phyloP scores from a whole-genome alignment of 2,113 vertebrate species.

The Menidia beryllina region DNA sequence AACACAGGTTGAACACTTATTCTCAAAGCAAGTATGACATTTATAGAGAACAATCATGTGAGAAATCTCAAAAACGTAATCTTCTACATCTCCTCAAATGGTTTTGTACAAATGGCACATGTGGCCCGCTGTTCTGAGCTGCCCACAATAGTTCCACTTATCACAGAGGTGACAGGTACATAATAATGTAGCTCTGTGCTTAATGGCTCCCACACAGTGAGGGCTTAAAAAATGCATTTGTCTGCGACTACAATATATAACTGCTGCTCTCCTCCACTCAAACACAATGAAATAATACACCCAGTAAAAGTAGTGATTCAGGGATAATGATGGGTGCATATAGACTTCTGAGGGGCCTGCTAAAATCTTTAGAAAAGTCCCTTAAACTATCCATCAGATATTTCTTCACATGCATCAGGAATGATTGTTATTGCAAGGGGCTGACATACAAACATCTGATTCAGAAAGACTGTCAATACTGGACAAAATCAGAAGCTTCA shows the following conservation, averaged over 20 bases:
- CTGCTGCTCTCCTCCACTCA: constrained; percentile 47
- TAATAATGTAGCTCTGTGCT: constrained; percentile 66
- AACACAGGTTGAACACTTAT: neutral
- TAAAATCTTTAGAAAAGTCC: constrained; percentile 12
- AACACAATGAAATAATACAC: constrained; percentile 54
- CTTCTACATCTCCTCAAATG: constrained; percentile 42
- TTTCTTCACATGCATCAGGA: neutral
- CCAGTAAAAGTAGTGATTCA: constrained; percentile 48
- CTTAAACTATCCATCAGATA: neutral
- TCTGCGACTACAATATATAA: constrained; percentile 38
- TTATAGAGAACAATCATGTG: neutral
- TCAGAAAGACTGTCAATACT: neutral
- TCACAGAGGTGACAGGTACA: constrained; percentile 70
- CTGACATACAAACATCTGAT: neutral
- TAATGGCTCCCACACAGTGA: constrained; percentile 73
- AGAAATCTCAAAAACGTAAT: constrained; percentile 9
- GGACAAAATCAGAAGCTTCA: no score
- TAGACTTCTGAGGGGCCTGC: constrained; percentile 24
- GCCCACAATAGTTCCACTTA: constrained; percentile 66
- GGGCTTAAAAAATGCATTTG: constrained; percentile 63
- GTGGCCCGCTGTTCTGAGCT: constrained; percentile 34
- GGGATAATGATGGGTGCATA: constrained; percentile 29
- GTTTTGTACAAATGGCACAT: constrained; percentile 48
- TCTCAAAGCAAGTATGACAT: neutral
- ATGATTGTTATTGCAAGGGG: neutral